A percentile compares a stretch with the other conserved stretches of the same genome.
Conservation (phyloP, 2,888 invertebrate species). For the Machimus atricapillus region DNA sequence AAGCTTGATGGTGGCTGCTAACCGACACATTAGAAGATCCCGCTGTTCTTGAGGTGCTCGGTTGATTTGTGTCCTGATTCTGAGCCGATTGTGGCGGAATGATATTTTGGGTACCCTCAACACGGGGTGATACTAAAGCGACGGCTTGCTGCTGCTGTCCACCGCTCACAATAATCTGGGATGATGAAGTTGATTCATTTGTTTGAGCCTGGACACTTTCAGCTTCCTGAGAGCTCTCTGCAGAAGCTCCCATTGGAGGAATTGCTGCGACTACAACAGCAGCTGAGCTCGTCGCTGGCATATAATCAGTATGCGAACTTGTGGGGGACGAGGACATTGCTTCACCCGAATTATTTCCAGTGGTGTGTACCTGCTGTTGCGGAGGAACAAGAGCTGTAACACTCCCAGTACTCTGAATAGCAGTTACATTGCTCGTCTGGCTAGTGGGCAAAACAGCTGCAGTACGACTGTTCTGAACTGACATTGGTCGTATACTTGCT, state of each 20-base stretch:
- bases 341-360: conserved; percentile 62
- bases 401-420: conserved; percentile 57
- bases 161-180: conserved; percentile 56
- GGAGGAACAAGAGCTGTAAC: conserved; percentile 67
- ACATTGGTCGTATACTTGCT: conserved; percentile 92
- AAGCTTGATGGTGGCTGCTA: conserved; percentile 63
- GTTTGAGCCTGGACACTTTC: conserved; percentile 60
- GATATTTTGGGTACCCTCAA: conserved; percentile 65
- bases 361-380: conserved; percentile 69
- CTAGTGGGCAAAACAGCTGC: conserved; percentile 80
- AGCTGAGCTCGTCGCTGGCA: conserved; percentile 82
- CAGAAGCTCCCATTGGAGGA: conserved; percentile 65
- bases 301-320: conserved; percentile 81
- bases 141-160: conserved; percentile 69
- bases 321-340: conserved; percentile 74
- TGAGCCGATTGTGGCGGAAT: conserved; percentile 54
- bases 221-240: conserved; percentile 63
- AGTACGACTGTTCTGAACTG: conserved; percentile 73
- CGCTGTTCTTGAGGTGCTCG: conserved; percentile 57
- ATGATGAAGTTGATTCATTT: conserved; percentile 53
- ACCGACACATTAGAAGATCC: conserved; percentile 59
- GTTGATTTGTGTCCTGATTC: conserved; percentile 57
- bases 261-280: conserved; percentile 71
- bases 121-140: conserved; percentile 74
- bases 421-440: conserved; percentile 66